These are phyloP conservation scores for Thamnophis sirtalis DNA, from an alignment of 2,113 vertebrate species.

Conservation along the genomic window DNA sequence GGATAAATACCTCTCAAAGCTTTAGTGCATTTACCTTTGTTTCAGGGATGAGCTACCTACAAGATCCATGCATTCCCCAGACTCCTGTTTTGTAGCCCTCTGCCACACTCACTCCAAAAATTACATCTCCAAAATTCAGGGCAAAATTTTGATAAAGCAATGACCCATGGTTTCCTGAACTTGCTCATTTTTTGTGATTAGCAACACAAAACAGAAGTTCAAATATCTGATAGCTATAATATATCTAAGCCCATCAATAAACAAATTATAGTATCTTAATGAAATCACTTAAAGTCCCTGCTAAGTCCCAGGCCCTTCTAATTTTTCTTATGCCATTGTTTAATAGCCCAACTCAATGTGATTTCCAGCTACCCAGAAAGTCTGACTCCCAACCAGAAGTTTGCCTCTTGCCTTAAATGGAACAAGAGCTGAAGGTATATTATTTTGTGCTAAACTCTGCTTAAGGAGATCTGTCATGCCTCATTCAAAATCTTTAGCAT, in stretches of 20 bases:
- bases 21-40: neutral
- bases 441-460: neutral
- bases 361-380: neutral
- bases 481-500: neutral
- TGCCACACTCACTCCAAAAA: neutral
- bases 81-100: neutral
- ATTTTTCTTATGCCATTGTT: neutral
- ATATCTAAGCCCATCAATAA: neutral
- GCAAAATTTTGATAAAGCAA: neutral
- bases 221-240: neutral
- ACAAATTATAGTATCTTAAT: neutral
- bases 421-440: neutral
- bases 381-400: neutral
- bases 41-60: neutral
- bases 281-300: neutral
- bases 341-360: neutral
- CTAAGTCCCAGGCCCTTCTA: neutral
- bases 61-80: neutral
- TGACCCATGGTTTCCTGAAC: neutral
- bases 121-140: neutral
- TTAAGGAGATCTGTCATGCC: neutral
- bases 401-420: neutral
- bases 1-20: neutral
- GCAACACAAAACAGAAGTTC: neutral
- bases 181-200: neutral